Evolutionary conservation across 2,888 invertebrate genomes (phyloP).

Genomic region (Glaucopsyche alexis): DNA sequence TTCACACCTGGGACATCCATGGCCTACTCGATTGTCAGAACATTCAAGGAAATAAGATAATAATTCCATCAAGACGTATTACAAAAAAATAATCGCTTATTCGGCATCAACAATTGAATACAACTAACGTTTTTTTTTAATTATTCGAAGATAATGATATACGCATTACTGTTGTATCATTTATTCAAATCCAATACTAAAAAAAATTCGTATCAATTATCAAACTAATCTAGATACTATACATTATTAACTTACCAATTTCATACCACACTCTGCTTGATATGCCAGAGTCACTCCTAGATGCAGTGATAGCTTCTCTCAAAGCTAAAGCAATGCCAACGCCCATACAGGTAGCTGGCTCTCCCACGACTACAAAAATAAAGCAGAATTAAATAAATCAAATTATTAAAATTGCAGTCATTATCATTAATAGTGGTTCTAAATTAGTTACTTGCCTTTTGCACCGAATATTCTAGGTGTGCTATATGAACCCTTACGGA

Average conservation of each 20-base stretch:
- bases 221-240: too few species aligned
- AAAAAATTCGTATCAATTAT: background rate
- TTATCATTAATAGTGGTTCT: background rate
- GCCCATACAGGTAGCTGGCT: slow-evolving; percentile 72
- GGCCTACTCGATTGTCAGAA: too few species aligned
- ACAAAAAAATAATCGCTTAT: too few species aligned
- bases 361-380: slow-evolving; percentile 67
- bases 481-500: slow-evolving; percentile 79
- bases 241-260: slow-evolving; percentile 69
- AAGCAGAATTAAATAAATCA: background rate
- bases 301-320: slow-evolving; percentile 81
- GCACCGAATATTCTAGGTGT: slow-evolving; percentile 78
- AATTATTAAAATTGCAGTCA: background rate
- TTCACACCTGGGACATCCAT: too few species aligned
- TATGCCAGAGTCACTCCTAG: slow-evolving; percentile 79
- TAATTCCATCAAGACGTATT: too few species aligned
- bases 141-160: too few species aligned
- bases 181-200: background rate
- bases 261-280: slow-evolving; percentile 77
- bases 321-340: slow-evolving; percentile 79
- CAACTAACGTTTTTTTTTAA: too few species aligned
- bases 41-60: too few species aligned
- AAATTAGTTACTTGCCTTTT: slow-evolving; percentile 52
- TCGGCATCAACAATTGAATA: too few species aligned
- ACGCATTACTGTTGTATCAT: too few species aligned